Percentiles rank a stretch among this genome's conserved stretches.
Conservation (phyloP, 2,888 invertebrate species). For the Tromatobia lineatoria region DNA sequence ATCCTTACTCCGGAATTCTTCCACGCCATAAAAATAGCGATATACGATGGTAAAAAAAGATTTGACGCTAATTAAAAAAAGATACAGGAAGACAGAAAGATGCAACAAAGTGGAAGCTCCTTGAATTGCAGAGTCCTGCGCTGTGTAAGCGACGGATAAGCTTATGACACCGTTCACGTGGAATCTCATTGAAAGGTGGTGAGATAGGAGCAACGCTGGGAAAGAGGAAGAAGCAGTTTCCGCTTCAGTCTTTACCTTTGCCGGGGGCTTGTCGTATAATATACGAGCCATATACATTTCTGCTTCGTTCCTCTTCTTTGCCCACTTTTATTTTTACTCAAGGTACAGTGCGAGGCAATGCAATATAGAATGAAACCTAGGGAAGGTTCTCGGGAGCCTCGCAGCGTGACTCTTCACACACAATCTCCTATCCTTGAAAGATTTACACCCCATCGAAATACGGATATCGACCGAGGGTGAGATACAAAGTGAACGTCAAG, state of each 20-base stretch:
- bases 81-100: too few relatives aligned
- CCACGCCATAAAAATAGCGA: too few relatives aligned
- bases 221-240: constrained; percentile 13
- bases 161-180: constrained; percentile 24
- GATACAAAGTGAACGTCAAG: constrained; percentile 33
- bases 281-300: constrained; percentile 35
- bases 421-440: neutral
- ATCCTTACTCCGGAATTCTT: too few relatives aligned
- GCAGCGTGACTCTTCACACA: constrained; percentile 5
- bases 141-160: neutral
- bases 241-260: constrained; percentile 17
- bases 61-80: too few relatives aligned
- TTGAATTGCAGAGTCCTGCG: constrained; percentile 1
- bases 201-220: constrained; percentile 27
- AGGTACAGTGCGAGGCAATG: neutral
- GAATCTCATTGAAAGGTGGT: constrained; percentile 39
- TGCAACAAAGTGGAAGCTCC: neutral
- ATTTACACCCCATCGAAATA: constrained; percentile 35
- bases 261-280: constrained; percentile 15
- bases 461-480: constrained; percentile 21
- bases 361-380: neutral
- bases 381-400: neutral
- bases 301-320: constrained; percentile 12
- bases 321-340: constrained; percentile 17
- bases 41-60: too few relatives aligned